Conservation (phyloP, 2,113 vertebrate genomes). For the Syngnathus typhle region DNA sequence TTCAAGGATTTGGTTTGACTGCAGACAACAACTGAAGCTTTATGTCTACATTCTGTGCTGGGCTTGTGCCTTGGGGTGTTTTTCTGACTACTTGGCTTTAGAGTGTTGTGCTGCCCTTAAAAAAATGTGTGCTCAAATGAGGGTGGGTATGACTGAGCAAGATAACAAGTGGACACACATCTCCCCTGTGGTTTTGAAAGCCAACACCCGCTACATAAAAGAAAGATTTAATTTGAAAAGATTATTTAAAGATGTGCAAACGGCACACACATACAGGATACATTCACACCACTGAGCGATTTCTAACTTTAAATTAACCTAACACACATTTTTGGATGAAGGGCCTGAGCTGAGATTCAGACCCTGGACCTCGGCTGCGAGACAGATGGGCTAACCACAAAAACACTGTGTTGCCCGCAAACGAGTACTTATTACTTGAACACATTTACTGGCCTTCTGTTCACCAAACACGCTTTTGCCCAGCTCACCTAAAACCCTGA, state of each 20-base stretch:
- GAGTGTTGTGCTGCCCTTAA: not conserved
- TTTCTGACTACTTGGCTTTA: constrained; percentile 4
- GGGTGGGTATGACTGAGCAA: not conserved
- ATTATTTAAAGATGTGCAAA: no score
- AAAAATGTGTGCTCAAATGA: not conserved
- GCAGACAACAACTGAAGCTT: not conserved
- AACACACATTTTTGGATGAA: no score
- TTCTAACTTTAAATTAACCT: no score
- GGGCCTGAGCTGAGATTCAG: not conserved
- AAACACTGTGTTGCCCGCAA: not conserved
- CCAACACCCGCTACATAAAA: not conserved
- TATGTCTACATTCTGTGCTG: constrained; percentile 9
- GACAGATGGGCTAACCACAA: not conserved
- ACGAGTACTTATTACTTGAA: not conserved
- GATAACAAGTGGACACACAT: not conserved
- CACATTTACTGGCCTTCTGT: not conserved
- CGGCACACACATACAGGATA: no score
- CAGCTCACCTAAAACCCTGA: not conserved
- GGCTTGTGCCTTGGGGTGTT: constrained; percentile 19
- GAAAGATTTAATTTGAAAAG: no score
- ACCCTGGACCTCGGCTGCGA: not conserved
- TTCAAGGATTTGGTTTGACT: constrained; percentile 9
- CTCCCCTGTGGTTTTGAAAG: not conserved
- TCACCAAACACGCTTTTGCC: not conserved
- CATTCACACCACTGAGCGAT: no score